A percentile compares a stretch with the other conserved stretches of the same genome.
phyloP scores from a whole-genome alignment of 2,113 vertebrate species.

The Isurus oxyrinchus region DNA sequence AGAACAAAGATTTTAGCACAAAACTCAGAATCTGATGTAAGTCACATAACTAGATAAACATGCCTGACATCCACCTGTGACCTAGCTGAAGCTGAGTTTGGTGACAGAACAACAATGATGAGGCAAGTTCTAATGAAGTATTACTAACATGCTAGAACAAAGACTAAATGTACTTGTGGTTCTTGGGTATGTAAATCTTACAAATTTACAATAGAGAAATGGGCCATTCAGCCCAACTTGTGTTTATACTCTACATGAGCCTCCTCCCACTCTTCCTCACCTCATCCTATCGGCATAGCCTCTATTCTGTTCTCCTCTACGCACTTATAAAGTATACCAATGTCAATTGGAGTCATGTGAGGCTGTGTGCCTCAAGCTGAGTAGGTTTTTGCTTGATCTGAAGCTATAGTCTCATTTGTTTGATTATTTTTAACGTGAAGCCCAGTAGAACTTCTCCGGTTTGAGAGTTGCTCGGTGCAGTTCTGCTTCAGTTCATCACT shows the following conservation, averaged over 20 bases:
- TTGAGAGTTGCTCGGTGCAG: neutral
- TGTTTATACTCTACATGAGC: neutral
- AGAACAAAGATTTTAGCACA: neutral
- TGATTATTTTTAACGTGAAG: neutral
- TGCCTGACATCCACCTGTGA: neutral
- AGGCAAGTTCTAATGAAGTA: neutral
- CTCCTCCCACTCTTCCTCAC: neutral
- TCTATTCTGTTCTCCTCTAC: neutral
- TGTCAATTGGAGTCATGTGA: too few relatives aligned
- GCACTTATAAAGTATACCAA: neutral
- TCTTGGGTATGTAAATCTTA: neutral
- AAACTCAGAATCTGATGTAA: neutral
- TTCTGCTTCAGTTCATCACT: neutral
- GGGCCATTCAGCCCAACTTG: neutral
- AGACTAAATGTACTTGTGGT: neutral
- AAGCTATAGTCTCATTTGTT: neutral
- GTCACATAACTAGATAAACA: neutral
- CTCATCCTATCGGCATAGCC: neutral
- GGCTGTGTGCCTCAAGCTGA: neutral
- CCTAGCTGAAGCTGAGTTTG: neutral
- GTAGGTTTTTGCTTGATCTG: neutral
- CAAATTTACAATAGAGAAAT: neutral
- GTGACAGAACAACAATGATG: neutral
- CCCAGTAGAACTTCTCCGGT: neutral
- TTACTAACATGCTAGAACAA: neutral